Conservation (phyloP, 2,113 vertebrate species). For the Sinocyclocheilus grahami region DNA sequence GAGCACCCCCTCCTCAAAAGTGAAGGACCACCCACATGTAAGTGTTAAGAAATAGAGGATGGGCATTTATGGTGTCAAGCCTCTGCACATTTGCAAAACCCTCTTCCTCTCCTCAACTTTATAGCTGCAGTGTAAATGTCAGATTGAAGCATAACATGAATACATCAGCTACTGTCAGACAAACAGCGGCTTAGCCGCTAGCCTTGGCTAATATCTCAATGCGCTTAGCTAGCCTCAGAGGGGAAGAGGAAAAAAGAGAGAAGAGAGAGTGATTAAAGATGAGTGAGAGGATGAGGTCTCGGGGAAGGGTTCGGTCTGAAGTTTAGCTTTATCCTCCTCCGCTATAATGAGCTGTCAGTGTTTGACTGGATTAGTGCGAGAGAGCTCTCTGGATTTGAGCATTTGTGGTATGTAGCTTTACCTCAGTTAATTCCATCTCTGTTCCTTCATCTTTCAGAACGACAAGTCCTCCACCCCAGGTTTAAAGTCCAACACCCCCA, state of each 20-base stretch:
- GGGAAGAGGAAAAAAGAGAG: slow-evolving; percentile 33
- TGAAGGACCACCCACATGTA: slow-evolving; percentile 93
- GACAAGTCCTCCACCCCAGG: slow-evolving; percentile 96
- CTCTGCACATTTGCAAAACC: neutral
- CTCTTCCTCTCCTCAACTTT: neutral
- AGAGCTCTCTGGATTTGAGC: slow-evolving; percentile 64
- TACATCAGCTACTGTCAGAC: slow-evolving; percentile 51
- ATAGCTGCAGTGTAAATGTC: slow-evolving; percentile 65
- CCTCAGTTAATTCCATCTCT: slow-evolving; percentile 30
- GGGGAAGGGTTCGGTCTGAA: slow-evolving; percentile 61
- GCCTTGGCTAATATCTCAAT: slow-evolving; percentile 45
- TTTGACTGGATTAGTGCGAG: slow-evolving; percentile 73
- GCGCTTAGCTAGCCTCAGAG: slow-evolving; percentile 43
- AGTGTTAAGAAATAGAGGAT: slow-evolving; percentile 56
- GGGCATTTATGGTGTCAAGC: neutral
- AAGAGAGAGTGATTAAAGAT: slow-evolving; percentile 61
- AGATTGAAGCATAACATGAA: slow-evolving; percentile 59
- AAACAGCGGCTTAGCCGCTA: slow-evolving; percentile 45
- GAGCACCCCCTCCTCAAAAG: slow-evolving; percentile 96
- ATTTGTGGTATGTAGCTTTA: slow-evolving; percentile 39
- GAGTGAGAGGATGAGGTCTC: slow-evolving; percentile 54
- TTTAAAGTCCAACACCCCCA: slow-evolving; percentile 95
- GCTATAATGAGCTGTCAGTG: slow-evolving; percentile 71
- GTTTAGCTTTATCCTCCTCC: slow-evolving; percentile 54
- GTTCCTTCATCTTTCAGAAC: slow-evolving; percentile 76